Conservation (phyloP, 2,888 invertebrate genomes). For the Ochropacha duplaris region DNA sequence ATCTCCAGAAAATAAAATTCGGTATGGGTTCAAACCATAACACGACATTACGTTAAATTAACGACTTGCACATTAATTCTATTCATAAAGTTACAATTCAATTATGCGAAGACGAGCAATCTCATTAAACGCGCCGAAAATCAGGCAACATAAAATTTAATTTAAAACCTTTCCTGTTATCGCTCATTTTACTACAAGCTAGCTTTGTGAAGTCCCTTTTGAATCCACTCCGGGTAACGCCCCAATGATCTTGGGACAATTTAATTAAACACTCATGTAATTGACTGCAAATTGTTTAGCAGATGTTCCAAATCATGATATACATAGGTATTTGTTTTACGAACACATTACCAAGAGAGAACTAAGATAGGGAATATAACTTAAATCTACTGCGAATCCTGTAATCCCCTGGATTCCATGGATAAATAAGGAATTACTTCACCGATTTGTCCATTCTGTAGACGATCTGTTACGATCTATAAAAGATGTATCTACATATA, state of each 20-base stretch:
- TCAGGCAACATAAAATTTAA: constrained; percentile 31
- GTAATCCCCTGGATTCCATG: constrained; percentile 18
- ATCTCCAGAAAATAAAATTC: too few species aligned
- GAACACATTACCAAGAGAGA: constrained; percentile 4
- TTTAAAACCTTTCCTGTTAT: constrained; percentile 32
- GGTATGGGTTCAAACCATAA: too few species aligned
- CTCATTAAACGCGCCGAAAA: constrained; percentile 19
- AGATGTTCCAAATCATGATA: constrained; percentile 9
- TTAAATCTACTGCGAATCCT: neutral
- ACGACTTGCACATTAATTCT: neutral
- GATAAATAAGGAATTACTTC: constrained; percentile 18
- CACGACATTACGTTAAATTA: neutral
- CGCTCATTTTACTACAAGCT: constrained; percentile 32
- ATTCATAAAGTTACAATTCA: constrained; percentile 5
- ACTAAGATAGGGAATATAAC: neutral
- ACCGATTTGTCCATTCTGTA: neutral
- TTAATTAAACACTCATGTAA: constrained; percentile 37
- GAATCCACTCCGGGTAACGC: constrained; percentile 28
- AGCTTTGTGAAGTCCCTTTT: constrained; percentile 32
- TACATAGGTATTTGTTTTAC: constrained; percentile 12
- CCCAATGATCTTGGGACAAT: constrained; percentile 29
- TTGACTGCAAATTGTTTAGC: constrained; percentile 14
- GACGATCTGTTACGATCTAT: constrained; percentile 15
- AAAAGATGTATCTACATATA: constrained; percentile 37
- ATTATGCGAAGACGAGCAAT: constrained; percentile 31